These are phyloP conservation scores for Heliconius aoede DNA, from an alignment of 2,888 invertebrate species.

Conservation along the genomic window DNA sequence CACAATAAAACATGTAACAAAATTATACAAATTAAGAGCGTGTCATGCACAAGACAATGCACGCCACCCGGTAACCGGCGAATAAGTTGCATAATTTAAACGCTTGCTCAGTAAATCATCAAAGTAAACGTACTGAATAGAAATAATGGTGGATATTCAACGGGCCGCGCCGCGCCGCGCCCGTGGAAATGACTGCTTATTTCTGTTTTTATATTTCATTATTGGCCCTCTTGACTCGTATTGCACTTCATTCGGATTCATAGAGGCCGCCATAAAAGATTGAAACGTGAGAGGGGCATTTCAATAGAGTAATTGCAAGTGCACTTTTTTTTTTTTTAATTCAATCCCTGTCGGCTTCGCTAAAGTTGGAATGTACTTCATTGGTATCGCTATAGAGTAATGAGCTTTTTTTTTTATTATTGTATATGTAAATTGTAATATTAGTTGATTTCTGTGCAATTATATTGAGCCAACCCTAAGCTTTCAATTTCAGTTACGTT, in stretches of 20 bases:
- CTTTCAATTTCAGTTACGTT: slow-evolving; percentile 6
- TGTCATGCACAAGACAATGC: slow-evolving; percentile 31
- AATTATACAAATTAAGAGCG: slow-evolving; percentile 32
- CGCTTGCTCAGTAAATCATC: slow-evolving; percentile 72
- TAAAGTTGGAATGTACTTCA: slow-evolving; percentile 80
- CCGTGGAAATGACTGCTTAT: slow-evolving; percentile 76
- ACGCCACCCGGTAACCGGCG: slow-evolving; percentile 28
- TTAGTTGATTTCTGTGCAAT: slow-evolving; percentile 36
- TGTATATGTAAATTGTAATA: slow-evolving; percentile 49
- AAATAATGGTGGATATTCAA: slow-evolving; percentile 79
- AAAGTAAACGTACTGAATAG: slow-evolving; percentile 74
- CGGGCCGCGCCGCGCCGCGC: slow-evolving; percentile 65
- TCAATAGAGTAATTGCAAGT: slow-evolving; percentile 83
- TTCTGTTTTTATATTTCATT: slow-evolving; percentile 83
- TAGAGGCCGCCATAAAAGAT: slow-evolving; percentile 81
- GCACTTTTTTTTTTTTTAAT: slow-evolving; percentile 75
- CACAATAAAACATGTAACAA: slow-evolving; percentile 7
- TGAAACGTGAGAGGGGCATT: slow-evolving; percentile 82
- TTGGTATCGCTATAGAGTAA: slow-evolving; percentile 78
- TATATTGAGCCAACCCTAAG: slow-evolving; percentile 9
- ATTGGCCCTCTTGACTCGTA: slow-evolving; percentile 82
- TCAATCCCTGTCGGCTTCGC: slow-evolving; percentile 78
- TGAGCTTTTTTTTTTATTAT: slow-evolving; percentile 62
- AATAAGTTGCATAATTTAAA: slow-evolving; percentile 66
- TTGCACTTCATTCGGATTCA: slow-evolving; percentile 78